These are phyloP conservation scores for Alligator sinensis DNA, from an alignment of 2,113 vertebrate species.

Conservation along the genomic window DNA sequence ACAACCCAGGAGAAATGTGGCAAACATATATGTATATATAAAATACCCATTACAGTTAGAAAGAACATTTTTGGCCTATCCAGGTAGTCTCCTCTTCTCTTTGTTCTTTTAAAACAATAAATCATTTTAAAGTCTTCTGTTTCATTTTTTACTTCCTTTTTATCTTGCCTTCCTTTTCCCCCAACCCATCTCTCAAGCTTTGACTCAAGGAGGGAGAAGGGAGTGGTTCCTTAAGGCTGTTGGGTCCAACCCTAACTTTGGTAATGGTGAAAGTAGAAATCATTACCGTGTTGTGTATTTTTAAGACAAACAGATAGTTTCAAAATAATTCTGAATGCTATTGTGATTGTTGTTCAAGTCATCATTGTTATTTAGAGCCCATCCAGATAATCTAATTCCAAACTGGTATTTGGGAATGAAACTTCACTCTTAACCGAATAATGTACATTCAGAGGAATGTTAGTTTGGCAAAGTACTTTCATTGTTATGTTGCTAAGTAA, in stretches of 20 bases:
- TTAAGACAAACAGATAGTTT: neutral
- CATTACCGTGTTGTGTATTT: rapidly evolving
- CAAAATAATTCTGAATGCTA: neutral
- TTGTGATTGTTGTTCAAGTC: neutral
- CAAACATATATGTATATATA: neutral
- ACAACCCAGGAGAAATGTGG: neutral
- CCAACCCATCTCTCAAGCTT: neutral
- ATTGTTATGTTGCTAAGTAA: no score
- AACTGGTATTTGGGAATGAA: neutral
- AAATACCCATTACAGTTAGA: neutral
- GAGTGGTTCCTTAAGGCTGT: no score
- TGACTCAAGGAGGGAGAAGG: neutral
- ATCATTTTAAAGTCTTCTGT: neutral
- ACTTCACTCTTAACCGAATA: neutral
- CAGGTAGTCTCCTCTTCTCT: neutral
- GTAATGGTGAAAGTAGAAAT: neutral
- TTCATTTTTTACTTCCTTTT: neutral
- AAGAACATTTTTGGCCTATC: neutral
- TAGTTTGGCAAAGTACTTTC: neutral
- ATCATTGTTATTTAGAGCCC: neutral
- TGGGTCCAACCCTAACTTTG: neutral
- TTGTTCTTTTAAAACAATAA: neutral
- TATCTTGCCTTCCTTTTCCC: neutral
- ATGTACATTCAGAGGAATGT: neutral
- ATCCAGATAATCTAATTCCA: no score